Base-by-base conservation (phyloP, 2,113 vertebrate species). In the Crypturellus undulatus region DNA sequence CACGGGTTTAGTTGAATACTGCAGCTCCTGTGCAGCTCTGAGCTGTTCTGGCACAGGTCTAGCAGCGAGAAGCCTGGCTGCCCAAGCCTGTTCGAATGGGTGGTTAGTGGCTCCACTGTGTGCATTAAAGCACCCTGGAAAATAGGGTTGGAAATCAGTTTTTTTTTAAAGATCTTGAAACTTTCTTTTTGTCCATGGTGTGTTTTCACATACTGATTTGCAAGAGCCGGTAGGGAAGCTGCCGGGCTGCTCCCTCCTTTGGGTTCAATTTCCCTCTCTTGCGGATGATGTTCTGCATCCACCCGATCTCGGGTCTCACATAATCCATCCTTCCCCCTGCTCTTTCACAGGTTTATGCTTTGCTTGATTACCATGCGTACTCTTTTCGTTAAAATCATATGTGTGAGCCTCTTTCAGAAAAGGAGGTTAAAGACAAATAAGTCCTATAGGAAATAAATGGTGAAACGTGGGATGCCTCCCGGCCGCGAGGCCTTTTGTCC, bases 241-340 rank as follows among this genome's bases (percentile, higher is more conserved):
- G 83, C 90, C 85, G 84, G 90, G 75, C 90, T 86, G 28, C 88
- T 94, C 81, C 1, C 73, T 94, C 11, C 63, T 93, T 87, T 49
- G 85, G 82, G 88, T 88, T 94, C 63, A 3, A 0, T 67, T 94
- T 49, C 68, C 38, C 65, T 87, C 59, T 65, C 67, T 85, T 77
- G 4, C 76, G 68, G 76, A 49, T 65, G n/a, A 49, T 19, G 45
- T 83, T 94, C 3, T 0, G 24, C 76, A 13, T 40, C 89, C 63
- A 5, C 71, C n/a, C 19, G 22, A 54, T 79, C 22, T 20, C 26
- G 7, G 52, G 76, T 58, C n/a, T 63, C 77, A 70, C 25, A 40
- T 5, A 56, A 17, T 85, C 77, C 87, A 40, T 85, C 85, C 93
- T 87, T 65, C 40, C 12, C 26, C n/a, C 49, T 77, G 90, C 26